phyloP scores from a whole-genome alignment of 1,140 invertebrate genomes.

The Papilio polytes region DNA sequence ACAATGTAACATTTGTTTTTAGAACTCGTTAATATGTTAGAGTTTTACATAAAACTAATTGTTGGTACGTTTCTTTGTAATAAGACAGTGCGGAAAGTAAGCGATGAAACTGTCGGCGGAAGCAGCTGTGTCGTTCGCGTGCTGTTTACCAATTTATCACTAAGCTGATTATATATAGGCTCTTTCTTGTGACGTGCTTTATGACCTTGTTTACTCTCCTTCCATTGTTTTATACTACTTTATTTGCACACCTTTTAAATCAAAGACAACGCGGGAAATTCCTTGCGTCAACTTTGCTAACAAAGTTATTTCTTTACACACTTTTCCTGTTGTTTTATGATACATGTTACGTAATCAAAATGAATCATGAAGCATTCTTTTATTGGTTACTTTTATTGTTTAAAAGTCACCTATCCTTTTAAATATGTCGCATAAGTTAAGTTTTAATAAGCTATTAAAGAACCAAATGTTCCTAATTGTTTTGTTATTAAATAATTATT shows the following conservation, averaged over 20 bases:
- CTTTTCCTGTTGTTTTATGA: not conserved
- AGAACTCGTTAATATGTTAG: not conserved
- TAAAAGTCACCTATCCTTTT: too few species aligned
- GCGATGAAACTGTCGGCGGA: slow-evolving; percentile 61
- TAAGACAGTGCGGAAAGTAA: slow-evolving; percentile 37
- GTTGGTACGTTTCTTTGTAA: slow-evolving; percentile 29
- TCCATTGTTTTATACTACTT: slow-evolving; percentile 63
- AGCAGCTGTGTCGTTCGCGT: slow-evolving; percentile 81
- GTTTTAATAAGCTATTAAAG: too few species aligned
- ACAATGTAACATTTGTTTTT: not conserved
- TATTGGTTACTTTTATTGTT: too few species aligned
- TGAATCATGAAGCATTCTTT: not conserved
- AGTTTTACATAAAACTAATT: slow-evolving; percentile 2
- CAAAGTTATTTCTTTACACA: slow-evolving; percentile 11
- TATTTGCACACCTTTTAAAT: slow-evolving; percentile 70
- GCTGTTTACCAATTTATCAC: slow-evolving; percentile 83
- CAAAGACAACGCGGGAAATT: slow-evolving; percentile 50
- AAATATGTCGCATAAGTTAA: too few species aligned
- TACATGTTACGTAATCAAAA: not conserved
- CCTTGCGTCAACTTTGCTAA: slow-evolving; percentile 43
- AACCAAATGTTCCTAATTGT: too few species aligned
- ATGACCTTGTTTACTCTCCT: slow-evolving; percentile 75
- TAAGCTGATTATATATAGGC: slow-evolving; percentile 82
- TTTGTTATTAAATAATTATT: too few species aligned
- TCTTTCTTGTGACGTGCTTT: slow-evolving; percentile 77